Conservation (phyloP, 2,797 vertebrate genomes). For the Octomys mimax region DNA sequence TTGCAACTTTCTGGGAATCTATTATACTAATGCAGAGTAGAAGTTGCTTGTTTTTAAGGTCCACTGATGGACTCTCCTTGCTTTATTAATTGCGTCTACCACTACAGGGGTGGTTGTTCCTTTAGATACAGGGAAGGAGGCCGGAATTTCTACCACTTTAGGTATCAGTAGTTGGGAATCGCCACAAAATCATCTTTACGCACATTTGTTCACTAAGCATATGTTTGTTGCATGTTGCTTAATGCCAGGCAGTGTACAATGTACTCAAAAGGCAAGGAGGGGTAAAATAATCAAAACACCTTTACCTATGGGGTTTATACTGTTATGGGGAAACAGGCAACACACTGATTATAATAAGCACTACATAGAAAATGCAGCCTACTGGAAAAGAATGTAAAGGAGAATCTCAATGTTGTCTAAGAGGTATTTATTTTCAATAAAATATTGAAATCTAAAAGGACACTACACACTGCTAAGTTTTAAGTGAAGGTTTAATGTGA, state of each 20-base stretch:
- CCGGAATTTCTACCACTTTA: neutral
- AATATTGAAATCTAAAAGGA: neutral
- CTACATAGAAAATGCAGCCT: neutral
- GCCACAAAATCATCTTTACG: neutral
- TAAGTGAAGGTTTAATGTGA: neutral
- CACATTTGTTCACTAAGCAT: neutral
- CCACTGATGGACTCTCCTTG: neutral
- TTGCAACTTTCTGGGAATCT: neutral
- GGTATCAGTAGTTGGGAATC: neutral
- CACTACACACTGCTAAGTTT: neutral
- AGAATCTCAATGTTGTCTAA: neutral
- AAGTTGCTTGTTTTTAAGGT: constrained; percentile 18
- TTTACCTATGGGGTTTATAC: neutral
- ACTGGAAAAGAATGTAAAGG: neutral
- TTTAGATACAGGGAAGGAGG: neutral
- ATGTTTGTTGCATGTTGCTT: neutral
- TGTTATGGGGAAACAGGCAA: neutral
- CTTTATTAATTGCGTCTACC: neutral
- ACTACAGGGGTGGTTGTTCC: neutral
- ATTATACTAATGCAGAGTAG: neutral
- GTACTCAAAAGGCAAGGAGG: neutral
- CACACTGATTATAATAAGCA: neutral
- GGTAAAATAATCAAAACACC: neutral
- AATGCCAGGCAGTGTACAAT: neutral
- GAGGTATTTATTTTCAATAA: neutral